phyloP scores from a whole-genome alignment of 35 echinoderm and acorn worm species.

The Heliocidaris erythrogramma region DNA sequence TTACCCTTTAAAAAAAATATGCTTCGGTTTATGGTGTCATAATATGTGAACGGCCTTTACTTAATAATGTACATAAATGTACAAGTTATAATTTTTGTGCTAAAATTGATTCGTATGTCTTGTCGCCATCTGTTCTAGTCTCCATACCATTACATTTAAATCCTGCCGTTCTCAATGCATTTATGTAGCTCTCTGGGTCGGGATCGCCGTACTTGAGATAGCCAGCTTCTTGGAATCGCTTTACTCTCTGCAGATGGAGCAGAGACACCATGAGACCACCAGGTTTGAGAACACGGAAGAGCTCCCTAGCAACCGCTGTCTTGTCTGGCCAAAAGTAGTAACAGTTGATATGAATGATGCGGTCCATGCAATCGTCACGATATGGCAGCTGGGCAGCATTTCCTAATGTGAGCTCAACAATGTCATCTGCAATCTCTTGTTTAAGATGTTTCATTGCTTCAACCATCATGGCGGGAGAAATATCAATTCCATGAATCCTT shows the following conservation, averaged over 20 bases:
- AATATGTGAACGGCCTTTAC: too few relatives aligned
- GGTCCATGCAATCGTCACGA: slow-evolving; percentile 64
- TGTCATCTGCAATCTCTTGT: slow-evolving; percentile 57
- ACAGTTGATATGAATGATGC: slow-evolving; percentile 79
- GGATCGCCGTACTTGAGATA: slow-evolving; percentile 27
- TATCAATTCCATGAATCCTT: slow-evolving; percentile 81
- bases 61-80: too few relatives aligned
- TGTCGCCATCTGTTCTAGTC: neutral
- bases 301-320: slow-evolving; percentile 37
- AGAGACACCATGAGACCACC: slow-evolving; percentile 74
- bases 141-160: slow-evolving; percentile 33
- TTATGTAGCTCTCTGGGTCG: slow-evolving; percentile 67
- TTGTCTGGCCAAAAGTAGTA: slow-evolving; percentile 94
- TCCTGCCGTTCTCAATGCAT: slow-evolving; percentile 49
- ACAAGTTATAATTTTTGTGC: neutral
- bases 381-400: slow-evolving; percentile 71
- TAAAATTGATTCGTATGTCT: neutral
- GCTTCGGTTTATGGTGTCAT: too few relatives aligned
- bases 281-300: slow-evolving; percentile 72
- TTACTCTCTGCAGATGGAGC: slow-evolving; percentile 24
- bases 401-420: slow-evolving; percentile 62
- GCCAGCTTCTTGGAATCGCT: slow-evolving; percentile 10
- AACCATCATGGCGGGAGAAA: slow-evolving; percentile 68
- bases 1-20: too few relatives aligned
- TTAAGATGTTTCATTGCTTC: slow-evolving; percentile 48